These are phyloP conservation scores for Tinea semifulvella DNA, from an alignment of 2,888 invertebrate genomes.

Conservation along the genomic window DNA sequence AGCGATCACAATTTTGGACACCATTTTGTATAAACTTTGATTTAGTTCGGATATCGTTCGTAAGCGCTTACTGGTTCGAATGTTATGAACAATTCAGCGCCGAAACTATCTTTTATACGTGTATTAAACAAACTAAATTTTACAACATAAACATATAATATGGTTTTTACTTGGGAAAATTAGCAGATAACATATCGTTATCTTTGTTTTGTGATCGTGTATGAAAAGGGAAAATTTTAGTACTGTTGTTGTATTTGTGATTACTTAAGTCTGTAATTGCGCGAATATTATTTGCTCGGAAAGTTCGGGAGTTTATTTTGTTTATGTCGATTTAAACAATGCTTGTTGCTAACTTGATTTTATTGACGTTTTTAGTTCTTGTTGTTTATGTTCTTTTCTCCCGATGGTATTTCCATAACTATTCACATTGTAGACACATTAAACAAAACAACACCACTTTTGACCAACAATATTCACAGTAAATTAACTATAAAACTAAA, in stretches of 20 bases:
- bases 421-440: no score
- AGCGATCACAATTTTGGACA: slow-evolving; percentile 38
- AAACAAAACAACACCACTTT: no score
- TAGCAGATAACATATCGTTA: slow-evolving; percentile 5
- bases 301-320: slow-evolving; percentile 7
- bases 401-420: no score
- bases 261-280: background rate
- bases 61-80: slow-evolving; percentile 18
- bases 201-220: no score
- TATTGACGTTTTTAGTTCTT: no score
- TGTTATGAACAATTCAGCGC: slow-evolving; percentile 2
- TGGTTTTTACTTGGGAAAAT: slow-evolving; percentile 8
- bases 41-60: slow-evolving; percentile 24
- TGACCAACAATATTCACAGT: no score
- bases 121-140: slow-evolving; percentile 11
- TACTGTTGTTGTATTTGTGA: no score
- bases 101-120: slow-evolving; percentile 36
- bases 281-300: background rate
- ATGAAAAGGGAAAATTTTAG: slow-evolving; percentile 6
- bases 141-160: background rate
- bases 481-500: no score
- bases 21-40: slow-evolving; percentile 37
- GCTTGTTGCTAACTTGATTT: no score
- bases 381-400: no score
- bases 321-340: no score